Evolutionary conservation across 2,888 invertebrate genomes (phyloP), one percentile per base, ranked within the genome.

Genomic region (Nomada fabriciana): DNA sequence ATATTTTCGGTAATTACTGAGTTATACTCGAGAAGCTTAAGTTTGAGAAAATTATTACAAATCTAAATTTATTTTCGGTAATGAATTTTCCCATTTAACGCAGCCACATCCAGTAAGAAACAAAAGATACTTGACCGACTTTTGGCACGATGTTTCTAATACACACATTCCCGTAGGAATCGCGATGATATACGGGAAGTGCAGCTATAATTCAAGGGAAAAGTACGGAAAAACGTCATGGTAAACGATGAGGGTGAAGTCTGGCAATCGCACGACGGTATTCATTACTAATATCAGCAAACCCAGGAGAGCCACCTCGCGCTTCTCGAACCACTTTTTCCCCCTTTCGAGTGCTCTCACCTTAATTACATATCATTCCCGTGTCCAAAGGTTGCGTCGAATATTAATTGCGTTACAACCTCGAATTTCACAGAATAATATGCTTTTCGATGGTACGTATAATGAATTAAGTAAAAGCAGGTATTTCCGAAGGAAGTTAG

Each of bases 241-340:
- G 77, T 75, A 78, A 83, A 74, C 83, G 83, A 74, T 18, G 78
- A 79, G 79, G 69, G 84, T 67, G 65, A 73, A 75, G 76, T 74
- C 83, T 73, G 67, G 63, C 67, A 80, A 83, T 79, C 72, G 53
- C 76, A 65, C 61, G 60, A 69, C 71, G 72, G 36, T 65, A 76
- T 84, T 84, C 74, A 72, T 84, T 77, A 77, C 81, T 84, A 84
- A 81, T 84, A 84, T 77, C 81, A 59, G 61, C 47, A 60, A 68
- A 57, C 71, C 47, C 64, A 75, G n/a, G 65, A 74, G 78, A 55
- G 25, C 2, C 50, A 20, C 47, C 55, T 25, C 50, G 29, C 47
- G 57, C 36, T 53, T 18, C 18, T 47, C 20, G 10, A 63, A 75
- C 59, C 52, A 57, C 64, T 61, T 69, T 55, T 65, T 71, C 47